Conservation (phyloP, 1,140 invertebrate genomes). For the Zaprionus ghesquierei region DNA sequence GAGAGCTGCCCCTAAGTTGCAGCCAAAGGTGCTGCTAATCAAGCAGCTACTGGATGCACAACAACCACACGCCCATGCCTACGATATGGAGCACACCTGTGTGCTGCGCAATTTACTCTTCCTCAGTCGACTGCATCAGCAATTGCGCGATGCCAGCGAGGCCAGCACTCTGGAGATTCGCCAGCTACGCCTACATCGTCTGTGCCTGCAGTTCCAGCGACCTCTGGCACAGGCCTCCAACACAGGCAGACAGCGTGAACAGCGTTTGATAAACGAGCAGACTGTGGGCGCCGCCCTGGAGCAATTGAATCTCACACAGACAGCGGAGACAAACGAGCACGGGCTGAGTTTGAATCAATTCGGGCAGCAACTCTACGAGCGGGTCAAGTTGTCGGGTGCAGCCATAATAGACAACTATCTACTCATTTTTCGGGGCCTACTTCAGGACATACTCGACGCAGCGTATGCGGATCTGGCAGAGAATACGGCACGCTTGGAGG, state of each 20-base stretch:
- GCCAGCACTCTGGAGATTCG: conserved; percentile 65
- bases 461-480: conserved; percentile 48
- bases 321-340: background rate
- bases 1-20: conserved; percentile 18
- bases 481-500: conserved; percentile 27
- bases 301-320: conserved; percentile 49
- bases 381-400: conserved; percentile 58
- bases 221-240: background rate
- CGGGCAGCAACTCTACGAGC: conserved; percentile 55
- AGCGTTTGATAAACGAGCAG: conserved; percentile 43
- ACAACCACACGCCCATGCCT: conserved; percentile 3
- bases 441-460: conserved; percentile 63
- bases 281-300: conserved; percentile 49
- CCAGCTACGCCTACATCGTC: conserved; percentile 62
- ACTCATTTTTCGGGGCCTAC: conserved; percentile 52
- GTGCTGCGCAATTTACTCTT: conserved; percentile 66
- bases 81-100: conserved; percentile 46
- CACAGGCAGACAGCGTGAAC: background rate
- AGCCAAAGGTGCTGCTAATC: conserved; percentile 60
- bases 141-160: conserved; percentile 43
- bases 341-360: conserved; percentile 52
- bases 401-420: conserved; percentile 75
- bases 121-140: conserved; percentile 47
- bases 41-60: conserved; percentile 63
- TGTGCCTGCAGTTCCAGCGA: conserved; percentile 63